A percentile compares a stretch with the other conserved stretches of the same genome.
Evolutionary conservation across 1,140 invertebrate genomes (phyloP).

Genomic region (Diploscapter pachys): DNA sequence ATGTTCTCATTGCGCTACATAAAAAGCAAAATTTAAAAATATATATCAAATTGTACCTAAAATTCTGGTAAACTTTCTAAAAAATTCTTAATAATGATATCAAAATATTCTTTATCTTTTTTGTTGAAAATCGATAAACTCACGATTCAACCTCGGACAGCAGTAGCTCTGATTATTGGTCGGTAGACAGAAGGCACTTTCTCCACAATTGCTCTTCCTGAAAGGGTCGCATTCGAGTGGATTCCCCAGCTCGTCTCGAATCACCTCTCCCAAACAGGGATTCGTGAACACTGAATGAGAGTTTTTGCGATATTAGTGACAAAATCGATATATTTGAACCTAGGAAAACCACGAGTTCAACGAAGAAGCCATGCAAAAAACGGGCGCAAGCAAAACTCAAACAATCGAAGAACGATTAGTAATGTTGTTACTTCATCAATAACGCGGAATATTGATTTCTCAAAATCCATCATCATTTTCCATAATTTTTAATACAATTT

Average conservation of each 20-base stretch:
- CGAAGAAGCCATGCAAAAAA: constrained; percentile 9
- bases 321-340: constrained; percentile 12
- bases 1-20: too few species aligned
- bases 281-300: constrained; percentile 39
- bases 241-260: not conserved
- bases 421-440: not conserved
- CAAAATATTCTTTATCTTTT: not conserved
- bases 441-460: too few species aligned
- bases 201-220: constrained; percentile 15
- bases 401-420: not conserved
- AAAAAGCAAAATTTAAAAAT: too few species aligned
- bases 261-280: constrained; percentile 36
- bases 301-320: constrained; percentile 4
- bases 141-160: constrained; percentile 28
- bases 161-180: constrained; percentile 29
- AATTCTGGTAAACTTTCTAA: not conserved
- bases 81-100: not conserved
- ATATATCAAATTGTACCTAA: too few species aligned
- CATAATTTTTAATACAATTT: too few species aligned
- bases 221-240: constrained; percentile 31
- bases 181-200: constrained; percentile 31
- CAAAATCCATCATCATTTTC: too few species aligned
- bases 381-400: constrained; percentile 1
- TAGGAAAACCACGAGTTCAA: not conserved
- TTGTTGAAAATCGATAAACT: not conserved